Percentiles rank a stretch among this genome's conserved stretches.
phyloP scores from a whole-genome alignment of 2,888 invertebrate genomes.

The Hirtodrosophila confusa region DNA sequence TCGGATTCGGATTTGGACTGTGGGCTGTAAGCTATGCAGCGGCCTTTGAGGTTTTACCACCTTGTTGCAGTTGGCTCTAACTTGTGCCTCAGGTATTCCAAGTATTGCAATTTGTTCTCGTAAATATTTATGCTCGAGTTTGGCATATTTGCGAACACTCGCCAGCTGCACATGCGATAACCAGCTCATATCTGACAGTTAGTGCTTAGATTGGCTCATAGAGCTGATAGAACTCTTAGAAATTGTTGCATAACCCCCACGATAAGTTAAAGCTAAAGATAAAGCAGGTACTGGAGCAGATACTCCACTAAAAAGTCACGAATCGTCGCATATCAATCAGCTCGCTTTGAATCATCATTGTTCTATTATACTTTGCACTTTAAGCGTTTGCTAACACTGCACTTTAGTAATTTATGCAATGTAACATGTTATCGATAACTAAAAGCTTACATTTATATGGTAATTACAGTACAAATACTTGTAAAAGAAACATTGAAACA shows the following conservation, averaged over 20 bases:
- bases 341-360: slow-evolving; percentile 9
- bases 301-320: slow-evolving; percentile 22
- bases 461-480: slow-evolving; percentile 3
- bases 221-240: slow-evolving; percentile 12
- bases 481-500: slow-evolving; percentile 3
- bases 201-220: slow-evolving; percentile 8
- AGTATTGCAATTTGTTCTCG: slow-evolving; percentile 55
- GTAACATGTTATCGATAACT: not conserved
- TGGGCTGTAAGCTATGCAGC: not conserved
- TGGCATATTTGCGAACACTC: slow-evolving; percentile 43
- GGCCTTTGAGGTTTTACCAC: slow-evolving; percentile 55
- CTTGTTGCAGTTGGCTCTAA: slow-evolving; percentile 34
- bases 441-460: not conserved
- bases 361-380: not conserved
- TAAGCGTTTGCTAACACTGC: slow-evolving; percentile 5
- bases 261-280: slow-evolving; percentile 23
- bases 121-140: slow-evolving; percentile 53
- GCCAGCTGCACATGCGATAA: slow-evolving; percentile 31
- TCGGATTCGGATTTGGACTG: slow-evolving; percentile 35
- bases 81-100: slow-evolving; percentile 39
- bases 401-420: not conserved
- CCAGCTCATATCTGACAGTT: slow-evolving; percentile 10
- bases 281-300: slow-evolving; percentile 24
- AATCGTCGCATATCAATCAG: slow-evolving; percentile 6
- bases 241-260: slow-evolving; percentile 22